Evolutionary conservation across 2,113 vertebrate species (phyloP), one percentile per base, ranked within the genome.

Genomic region (Sinocyclocheilus anshuiensis): DNA sequence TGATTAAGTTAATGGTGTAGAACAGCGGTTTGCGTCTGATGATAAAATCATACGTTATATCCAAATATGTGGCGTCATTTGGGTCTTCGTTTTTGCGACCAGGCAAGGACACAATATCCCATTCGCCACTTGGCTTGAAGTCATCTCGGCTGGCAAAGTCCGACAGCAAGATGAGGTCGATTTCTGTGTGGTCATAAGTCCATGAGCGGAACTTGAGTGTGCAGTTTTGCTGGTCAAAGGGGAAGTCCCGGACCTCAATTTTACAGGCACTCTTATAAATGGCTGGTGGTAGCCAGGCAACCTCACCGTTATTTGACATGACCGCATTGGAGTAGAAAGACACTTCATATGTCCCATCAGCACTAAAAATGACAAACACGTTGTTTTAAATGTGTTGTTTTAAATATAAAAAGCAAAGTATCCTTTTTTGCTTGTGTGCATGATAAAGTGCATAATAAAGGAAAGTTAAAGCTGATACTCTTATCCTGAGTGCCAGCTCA

Each of bases 151-250:
- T 95, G 77, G 95, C 95, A 1, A 89, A 96, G 72, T 96, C 94
- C 9, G 94, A 95, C 50, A 94, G 92, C 45, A 96, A 92, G 80
- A 95, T 94, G 74, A 96, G 93, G 88, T 96, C 95, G 0, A 96
- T 96, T 86, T 96, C 95, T 0, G 95, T 96, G 93, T 94, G 94
- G 90, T 96, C 95, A 2, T 96, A 96, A 1, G 95, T 96, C 95
- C 95, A 96, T 0, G 95, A 96, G 79, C 95, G 94, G 87, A 96
- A 96, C 87, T 95, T 95, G 61, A 96, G 93, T 0, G 95, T 96
- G 88, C 95, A 96, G 92, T 96, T 96, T 90, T 96, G 95, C 90
- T 96, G 95, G 93, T 96, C 95, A 22, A 96, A 96, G 24, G 95
- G 95, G 76, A 96, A 96, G 90, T 96, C 93, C 4, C 94, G 94